phyloP scores from a whole-genome alignment of 2,888 invertebrate genomes.

The Apotomis turbidana region DNA sequence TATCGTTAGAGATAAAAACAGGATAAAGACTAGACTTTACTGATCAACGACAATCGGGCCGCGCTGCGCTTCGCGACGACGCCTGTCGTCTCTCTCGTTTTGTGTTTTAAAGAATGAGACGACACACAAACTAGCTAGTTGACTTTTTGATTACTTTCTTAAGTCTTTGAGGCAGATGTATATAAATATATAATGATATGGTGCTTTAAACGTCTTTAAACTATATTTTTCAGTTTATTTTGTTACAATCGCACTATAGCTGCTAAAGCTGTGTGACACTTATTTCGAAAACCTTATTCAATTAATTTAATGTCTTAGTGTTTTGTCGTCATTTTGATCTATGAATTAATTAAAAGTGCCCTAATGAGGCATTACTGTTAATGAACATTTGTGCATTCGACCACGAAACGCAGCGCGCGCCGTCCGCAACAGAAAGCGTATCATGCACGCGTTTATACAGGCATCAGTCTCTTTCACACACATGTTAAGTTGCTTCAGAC shows the following conservation, averaged over 20 bases:
- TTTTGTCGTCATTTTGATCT: too few species aligned
- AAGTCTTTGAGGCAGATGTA: too few species aligned
- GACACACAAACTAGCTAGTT: too few species aligned
- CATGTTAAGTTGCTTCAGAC: background rate
- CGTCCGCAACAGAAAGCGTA: background rate
- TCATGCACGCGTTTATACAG: background rate
- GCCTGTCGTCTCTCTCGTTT: background rate
- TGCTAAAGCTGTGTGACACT: too few species aligned
- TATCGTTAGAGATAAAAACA: conserved; percentile 81
- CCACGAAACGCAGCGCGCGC: background rate
- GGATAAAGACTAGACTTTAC: conserved; percentile 84
- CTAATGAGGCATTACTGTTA: background rate
- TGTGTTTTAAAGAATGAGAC: background rate
- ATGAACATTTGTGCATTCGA: background rate
- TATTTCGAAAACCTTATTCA: too few species aligned
- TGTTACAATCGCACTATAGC: too few species aligned
- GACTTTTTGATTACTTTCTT: too few species aligned
- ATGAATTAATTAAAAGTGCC: too few species aligned
- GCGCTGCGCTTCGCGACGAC: conserved; percentile 10
- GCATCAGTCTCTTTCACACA: conserved; percentile 7
- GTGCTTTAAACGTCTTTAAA: too few species aligned
- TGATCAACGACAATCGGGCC: conserved; percentile 77
- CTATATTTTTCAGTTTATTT: too few species aligned
- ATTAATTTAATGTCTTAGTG: too few species aligned
- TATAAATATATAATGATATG: too few species aligned